Evolutionary conservation across 2,888 invertebrate species (phyloP), one percentile per base, ranked within the genome.

Genomic region (Ichneumoninae sp.): DNA sequence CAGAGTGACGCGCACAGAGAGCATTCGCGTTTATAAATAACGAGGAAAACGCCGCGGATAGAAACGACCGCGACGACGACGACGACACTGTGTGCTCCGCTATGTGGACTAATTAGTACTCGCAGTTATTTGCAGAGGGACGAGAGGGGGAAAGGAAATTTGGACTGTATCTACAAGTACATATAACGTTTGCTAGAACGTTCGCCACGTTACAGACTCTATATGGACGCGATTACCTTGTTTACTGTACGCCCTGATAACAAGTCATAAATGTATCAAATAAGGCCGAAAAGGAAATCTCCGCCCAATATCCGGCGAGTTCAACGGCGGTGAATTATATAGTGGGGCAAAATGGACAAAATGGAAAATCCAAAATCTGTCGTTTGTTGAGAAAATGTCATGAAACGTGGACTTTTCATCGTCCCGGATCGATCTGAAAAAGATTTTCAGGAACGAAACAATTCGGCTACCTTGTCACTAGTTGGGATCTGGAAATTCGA

Each of bases 61-160:
- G 30, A 71, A 66, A 60, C 33, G 57, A 19, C 71, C n/a, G 66
- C 36, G 47, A 80, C 50, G 19, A 71, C n/a, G 71, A 76, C 60
- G 74, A 77, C 36, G 68, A 69, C 68, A 60, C n/a, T 60, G 36
- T 71, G 68, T 44, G 26, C 77, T 75, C 68, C 62, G 50, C 68
- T 19, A n/a, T 74, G 62, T 75, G 54, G 66, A 80, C 83, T 79
- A 80, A 83, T 79, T 83, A 83, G 75, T 83, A 75, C 60, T 13
- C 47, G 62, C 69, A 47, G 78, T 79, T 70, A 75, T 83, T 83
- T 83, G 70, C 79, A 52, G 50, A 74, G 69, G 19, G 22, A 57
- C 68, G 72, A 78, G 40, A 71, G 71, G 26, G 60, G 33, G 69
- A 74, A 62, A 19, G 30, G 60, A 30, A 66, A 72, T 6, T 19